Evolutionary conservation across 2,113 vertebrate species (phyloP), one percentile per base, ranked within the genome.

Genomic region (Amphiprion percula): DNA sequence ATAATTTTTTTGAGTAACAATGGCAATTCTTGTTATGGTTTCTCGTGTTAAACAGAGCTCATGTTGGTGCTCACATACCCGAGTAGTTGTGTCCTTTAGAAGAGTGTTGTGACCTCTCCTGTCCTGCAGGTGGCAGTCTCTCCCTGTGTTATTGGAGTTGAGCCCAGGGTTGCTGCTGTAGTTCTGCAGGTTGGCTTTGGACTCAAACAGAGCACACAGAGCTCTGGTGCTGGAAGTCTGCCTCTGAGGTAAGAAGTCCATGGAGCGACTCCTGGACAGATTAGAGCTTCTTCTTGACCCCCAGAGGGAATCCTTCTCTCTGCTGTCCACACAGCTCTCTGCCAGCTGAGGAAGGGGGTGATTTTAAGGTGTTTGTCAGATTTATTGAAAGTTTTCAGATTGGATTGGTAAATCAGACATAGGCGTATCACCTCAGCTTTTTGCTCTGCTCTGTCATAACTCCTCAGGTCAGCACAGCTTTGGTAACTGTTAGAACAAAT

Each of bases 401-500:
- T 46, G 17, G 4, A 64, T 21, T 2, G 15, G 64, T 14, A n/a
- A 8, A 12, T 15, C 4, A 53, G 21, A n/a, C 2, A n/a, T 15
- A n/a, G n/a, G 12, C 55, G 10, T 9, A 3, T 4, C 84, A 97
- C 95, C 95, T 95, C 92, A 41, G 63, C 62, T 28, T 86, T 88
- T 49, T 87, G 80, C 23, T 92, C 77, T 15, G 61, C 84, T 15
- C 80, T 76, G 53, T 64, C 80, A 56, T 3, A 52, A 53, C 55
- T 86, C 67, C 89, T 93, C 53, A 93, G 24, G 0, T 95, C 91
- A 50, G 83, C 52, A 72, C 88, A 91, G 74, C 91, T 94, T 83
- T 97, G 96, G 87, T 96, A 97, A 77, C 96, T 97, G 82, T 70
- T 70, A 8, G 19, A 79, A 90, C 0, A 89, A 0, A 87, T 30